These are phyloP conservation scores for Odontesthes bonariensis DNA, from an alignment of 2,113 vertebrate genomes.

Conservation along the genomic window DNA sequence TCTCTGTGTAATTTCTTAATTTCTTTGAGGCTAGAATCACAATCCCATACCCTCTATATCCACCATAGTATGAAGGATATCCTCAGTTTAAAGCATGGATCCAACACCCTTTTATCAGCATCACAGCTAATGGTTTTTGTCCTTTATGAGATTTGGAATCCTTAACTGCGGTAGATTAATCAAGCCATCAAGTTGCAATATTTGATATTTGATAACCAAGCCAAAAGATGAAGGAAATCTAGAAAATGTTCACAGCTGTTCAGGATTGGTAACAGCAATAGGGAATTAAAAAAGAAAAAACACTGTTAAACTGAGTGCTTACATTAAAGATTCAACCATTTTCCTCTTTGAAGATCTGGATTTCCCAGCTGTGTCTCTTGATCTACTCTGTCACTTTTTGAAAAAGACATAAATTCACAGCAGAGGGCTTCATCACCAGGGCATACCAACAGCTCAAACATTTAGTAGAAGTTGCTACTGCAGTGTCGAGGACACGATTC, in stretches of 20 bases:
- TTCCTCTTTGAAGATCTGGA: slow-evolving; percentile 18
- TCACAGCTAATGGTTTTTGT: slow-evolving; percentile 5
- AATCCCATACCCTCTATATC: neutral
- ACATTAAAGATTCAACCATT: neutral
- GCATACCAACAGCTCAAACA: slow-evolving; percentile 32
- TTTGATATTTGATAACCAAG: neutral
- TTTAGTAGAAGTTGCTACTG: slow-evolving; percentile 25
- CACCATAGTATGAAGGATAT: neutral
- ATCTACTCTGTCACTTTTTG: slow-evolving; percentile 13
- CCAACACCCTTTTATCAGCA: neutral
- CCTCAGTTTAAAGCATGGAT: slow-evolving; percentile 2
- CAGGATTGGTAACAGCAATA: slow-evolving; percentile 4
- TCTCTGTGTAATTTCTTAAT: slow-evolving; percentile 5
- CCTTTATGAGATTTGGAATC: neutral
- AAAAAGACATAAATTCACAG: slow-evolving; percentile 15
- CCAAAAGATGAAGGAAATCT: neutral
- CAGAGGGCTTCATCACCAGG: slow-evolving; percentile 26
- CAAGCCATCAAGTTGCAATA: slow-evolving; percentile 5
- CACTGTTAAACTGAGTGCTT: neutral
- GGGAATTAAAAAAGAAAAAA: neutral
- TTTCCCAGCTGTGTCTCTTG: neutral
- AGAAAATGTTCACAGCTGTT: too few species aligned
- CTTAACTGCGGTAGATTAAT: slow-evolving; percentile 6
- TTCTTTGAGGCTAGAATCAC: slow-evolving; percentile 9
- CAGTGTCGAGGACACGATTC: slow-evolving; percentile 60